Percentiles rank a stretch among this genome's conserved stretches.
Conservation (phyloP, 1,140 invertebrate genomes). For the Procambarus clarkii region DNA sequence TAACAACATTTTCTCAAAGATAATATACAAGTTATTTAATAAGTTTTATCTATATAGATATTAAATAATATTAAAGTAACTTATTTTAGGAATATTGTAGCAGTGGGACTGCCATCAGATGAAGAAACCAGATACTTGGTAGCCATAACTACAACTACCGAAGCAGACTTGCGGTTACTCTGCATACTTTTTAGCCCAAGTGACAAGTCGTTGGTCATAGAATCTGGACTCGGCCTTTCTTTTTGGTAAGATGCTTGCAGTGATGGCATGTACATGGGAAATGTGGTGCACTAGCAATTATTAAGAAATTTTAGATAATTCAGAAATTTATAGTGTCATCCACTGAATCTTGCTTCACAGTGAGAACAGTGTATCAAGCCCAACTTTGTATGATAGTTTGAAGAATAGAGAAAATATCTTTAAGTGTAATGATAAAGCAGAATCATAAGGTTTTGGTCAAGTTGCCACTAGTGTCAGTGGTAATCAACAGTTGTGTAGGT, state of each 20-base stretch:
- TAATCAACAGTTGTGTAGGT: no score
- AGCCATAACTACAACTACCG: not conserved
- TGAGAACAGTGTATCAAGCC: no score
- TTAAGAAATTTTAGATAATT: no score
- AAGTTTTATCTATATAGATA: not conserved
- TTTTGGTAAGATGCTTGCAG: not conserved
- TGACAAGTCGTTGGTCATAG: not conserved
- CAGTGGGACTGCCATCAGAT: constrained; percentile 9
- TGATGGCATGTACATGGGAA: not conserved
- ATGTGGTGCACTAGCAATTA: no score
- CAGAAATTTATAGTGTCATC: no score
- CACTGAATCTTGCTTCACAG: no score
- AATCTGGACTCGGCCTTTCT: not conserved
- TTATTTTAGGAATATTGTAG: not conserved
- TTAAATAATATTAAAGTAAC: not conserved
- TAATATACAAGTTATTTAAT: not conserved
- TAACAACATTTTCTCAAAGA: no score
- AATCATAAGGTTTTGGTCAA: no score
- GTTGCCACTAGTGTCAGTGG: no score
- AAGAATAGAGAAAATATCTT: no score
- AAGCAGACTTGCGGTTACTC: not conserved
- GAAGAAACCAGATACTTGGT: not conserved
- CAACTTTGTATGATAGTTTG: no score
- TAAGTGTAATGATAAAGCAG: no score
- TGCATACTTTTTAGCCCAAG: not conserved